Base-by-base conservation (phyloP, 2,113 vertebrate genomes). In the Protomyctophum bolini region DNA sequence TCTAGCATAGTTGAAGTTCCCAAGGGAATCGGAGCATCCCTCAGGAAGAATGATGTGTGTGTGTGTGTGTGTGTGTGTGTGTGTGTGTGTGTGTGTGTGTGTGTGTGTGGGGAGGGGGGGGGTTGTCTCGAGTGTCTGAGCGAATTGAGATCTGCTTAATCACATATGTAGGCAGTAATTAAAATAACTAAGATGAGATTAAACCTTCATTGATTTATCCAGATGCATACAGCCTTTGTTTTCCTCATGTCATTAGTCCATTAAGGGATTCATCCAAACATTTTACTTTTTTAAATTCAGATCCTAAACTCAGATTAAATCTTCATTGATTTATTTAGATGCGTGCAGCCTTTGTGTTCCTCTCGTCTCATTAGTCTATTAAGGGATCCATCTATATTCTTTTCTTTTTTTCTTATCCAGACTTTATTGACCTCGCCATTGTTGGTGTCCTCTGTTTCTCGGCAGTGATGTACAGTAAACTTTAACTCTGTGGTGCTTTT, bases 161-260 rank as follows among this genome's bases (percentile, higher is more conserved):
- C 75, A 85, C 66, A 83, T 82, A 83, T 68, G 60, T 73, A 76
- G 68, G 63, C 68, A 68, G 63, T 87, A 79, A 91, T 91, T 88
- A 87, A 86, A 84, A 87, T 81, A 87, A 89, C 76, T 88, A 70
- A 76, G 54, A 68, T 61, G 55, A 77, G 82, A 89, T 85, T 83
- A 89, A 86, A 83, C 73, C 75, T 63, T 71, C 70, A 83, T 89
- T 88, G 77, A 90, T 89, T 87, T 77, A 84, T 90, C 73, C 57
- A 65, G 69, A 73, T 66, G 58, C 79, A 76, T 88, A 79, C 62
- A 28, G 63, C 62, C 68, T 84, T 89, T 90, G 79, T 90, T 88
- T 89, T 84, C 72, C 76, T 70, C 3, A 12, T 80, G 56, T 86
- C 79, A 85, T 88, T 91, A 81, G 70, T 78, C 29, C 59, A 64